Percentiles rank a stretch among this genome's conserved stretches.
Evolutionary conservation across 2,888 invertebrate species (phyloP).

Genomic region (Helicoverpa assulta): DNA sequence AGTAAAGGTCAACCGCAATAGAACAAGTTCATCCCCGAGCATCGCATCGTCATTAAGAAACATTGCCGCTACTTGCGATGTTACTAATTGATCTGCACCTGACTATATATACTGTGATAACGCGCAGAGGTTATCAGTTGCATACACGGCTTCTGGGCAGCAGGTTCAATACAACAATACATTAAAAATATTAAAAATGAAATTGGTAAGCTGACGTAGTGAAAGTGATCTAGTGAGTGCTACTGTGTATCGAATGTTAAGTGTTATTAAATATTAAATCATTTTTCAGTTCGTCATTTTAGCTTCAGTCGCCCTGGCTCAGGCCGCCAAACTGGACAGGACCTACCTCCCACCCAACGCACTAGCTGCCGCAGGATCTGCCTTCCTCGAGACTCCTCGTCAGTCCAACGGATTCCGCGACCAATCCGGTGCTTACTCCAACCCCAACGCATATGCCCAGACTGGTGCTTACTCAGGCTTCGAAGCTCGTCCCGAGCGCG

Average conservation of each 20-base stretch:
- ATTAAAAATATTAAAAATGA: constrained; percentile 78
- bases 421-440: constrained; percentile 45
- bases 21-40: constrained; percentile 77
- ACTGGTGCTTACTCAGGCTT: constrained; percentile 58
- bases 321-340: constrained; percentile 79
- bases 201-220: constrained; percentile 71
- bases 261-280: neutral
- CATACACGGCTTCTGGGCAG: constrained; percentile 65
- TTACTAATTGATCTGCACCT: constrained; percentile 79
- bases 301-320: constrained; percentile 71
- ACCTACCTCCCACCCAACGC: constrained; percentile 80
- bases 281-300: constrained; percentile 77
- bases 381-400: constrained; percentile 52
- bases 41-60: constrained; percentile 80
- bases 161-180: constrained; percentile 43
- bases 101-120: constrained; percentile 83
- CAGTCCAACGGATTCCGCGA: constrained; percentile 38
- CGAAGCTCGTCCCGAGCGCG: constrained; percentile 74
- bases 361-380: constrained; percentile 53
- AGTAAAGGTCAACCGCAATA: constrained; percentile 66
- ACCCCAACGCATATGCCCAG: constrained; percentile 39
- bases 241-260: neutral
- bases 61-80: constrained; percentile 74
- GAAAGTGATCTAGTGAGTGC: no score
- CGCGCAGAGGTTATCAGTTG: constrained; percentile 78